Conservation (phyloP, 2,797 vertebrate species). For the Lepus oiostolus region DNA sequence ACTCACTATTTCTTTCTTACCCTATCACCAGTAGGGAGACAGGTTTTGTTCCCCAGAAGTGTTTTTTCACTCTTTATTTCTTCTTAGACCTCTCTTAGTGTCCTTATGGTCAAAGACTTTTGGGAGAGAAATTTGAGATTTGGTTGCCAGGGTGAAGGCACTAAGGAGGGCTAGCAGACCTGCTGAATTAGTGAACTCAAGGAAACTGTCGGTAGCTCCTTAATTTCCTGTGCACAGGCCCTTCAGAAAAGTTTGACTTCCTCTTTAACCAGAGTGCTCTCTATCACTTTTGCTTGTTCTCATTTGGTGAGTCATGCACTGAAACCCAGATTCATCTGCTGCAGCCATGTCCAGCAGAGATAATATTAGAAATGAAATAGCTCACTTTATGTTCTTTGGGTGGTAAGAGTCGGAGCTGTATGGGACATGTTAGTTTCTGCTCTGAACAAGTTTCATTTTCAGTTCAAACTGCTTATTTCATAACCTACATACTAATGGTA, state of each 20-base stretch:
- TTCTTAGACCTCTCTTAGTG: not conserved
- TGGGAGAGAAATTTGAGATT: not conserved
- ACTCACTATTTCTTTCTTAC: not conserved
- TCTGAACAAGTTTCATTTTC: not conserved
- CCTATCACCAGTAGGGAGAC: not conserved
- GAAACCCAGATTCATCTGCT: not conserved
- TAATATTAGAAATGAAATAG: not conserved
- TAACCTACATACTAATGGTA: not conserved
- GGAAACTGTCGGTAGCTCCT: not conserved
- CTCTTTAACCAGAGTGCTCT: not conserved
- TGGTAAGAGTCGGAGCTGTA: too few relatives aligned
- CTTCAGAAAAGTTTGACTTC: conserved; percentile 29
- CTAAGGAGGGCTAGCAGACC: not conserved
- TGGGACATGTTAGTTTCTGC: not conserved
- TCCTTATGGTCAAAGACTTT: conserved; percentile 6
- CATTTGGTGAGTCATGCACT: not conserved
- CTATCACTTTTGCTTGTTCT: not conserved
- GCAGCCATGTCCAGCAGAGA: not conserved
- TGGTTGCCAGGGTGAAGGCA: not conserved
- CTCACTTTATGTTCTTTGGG: not conserved
- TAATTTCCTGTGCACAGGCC: not conserved
- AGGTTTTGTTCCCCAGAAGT: not conserved
- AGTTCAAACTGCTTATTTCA: conserved; percentile 7
- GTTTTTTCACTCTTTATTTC: not conserved
- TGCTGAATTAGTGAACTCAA: not conserved